Evolutionary conservation across 2,113 vertebrate genomes (phyloP).

Genomic region (Naja naja): DNA sequence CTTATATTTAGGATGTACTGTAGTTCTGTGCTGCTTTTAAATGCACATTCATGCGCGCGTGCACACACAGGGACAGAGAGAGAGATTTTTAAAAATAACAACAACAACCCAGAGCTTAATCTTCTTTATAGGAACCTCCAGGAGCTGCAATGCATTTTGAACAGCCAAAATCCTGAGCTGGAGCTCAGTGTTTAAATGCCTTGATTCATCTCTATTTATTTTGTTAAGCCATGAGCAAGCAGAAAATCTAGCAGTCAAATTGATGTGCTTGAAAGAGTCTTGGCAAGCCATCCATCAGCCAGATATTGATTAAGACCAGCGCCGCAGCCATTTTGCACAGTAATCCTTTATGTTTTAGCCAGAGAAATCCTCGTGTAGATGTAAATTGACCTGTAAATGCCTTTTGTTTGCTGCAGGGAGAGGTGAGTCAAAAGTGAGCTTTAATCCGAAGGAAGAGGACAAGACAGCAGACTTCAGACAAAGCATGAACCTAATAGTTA

Average conservation of each 20-base stretch:
- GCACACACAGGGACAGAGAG: background rate
- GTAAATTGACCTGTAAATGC: constrained; percentile 52
- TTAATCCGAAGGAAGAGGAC: background rate
- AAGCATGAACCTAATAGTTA: background rate
- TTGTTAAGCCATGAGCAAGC: constrained; percentile 68
- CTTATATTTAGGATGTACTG: background rate
- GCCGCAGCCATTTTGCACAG: constrained; percentile 57
- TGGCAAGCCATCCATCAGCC: constrained; percentile 66
- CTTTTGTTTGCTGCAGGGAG: constrained; percentile 23
- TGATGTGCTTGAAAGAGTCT: constrained; percentile 64
- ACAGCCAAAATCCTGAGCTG: constrained; percentile 48
- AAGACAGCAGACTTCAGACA: background rate
- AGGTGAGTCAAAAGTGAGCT: constrained; percentile 4
- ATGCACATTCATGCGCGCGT: background rate
- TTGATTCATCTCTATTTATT: constrained; percentile 68
- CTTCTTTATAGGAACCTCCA: constrained; percentile 33
- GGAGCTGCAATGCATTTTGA: constrained; percentile 54
- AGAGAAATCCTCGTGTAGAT: constrained; percentile 54
- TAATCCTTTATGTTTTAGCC: constrained; percentile 57
- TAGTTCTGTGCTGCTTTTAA: background rate
- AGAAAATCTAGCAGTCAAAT: constrained; percentile 68
- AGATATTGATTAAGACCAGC: constrained; percentile 61
- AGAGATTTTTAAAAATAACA: background rate
- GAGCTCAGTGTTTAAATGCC: constrained; percentile 59
- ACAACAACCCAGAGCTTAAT: constrained; percentile 16